Percentiles rank a stretch among this genome's conserved stretches.
phyloP scores from a whole-genome alignment of 2,113 vertebrate genomes.

The Cheilinus undulatus region DNA sequence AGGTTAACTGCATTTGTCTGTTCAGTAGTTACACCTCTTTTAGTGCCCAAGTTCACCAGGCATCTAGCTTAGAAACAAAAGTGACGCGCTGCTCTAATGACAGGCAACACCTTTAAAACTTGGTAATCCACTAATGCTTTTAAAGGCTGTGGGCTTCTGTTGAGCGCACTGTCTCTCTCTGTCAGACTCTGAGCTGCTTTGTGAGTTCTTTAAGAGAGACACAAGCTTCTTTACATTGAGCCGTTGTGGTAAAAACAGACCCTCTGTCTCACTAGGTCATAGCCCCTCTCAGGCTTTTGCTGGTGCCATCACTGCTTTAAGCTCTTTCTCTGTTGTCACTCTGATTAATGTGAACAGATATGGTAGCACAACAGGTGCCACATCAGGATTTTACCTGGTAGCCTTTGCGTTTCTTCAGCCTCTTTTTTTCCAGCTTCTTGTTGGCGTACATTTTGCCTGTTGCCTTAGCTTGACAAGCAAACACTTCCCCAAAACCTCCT shows the following conservation, averaged over 20 bases:
- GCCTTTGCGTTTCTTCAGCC: constrained; percentile 84
- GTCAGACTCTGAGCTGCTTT: constrained; percentile 65
- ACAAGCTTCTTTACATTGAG: constrained; percentile 72
- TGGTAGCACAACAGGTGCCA: background rate
- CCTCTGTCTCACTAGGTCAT: constrained; percentile 35
- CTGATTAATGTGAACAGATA: background rate
- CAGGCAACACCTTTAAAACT: constrained; percentile 21
- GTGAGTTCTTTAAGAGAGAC: constrained; percentile 46
- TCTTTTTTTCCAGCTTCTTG: constrained; percentile 86
- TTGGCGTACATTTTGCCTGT: constrained; percentile 87
- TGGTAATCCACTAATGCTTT: constrained; percentile 46
- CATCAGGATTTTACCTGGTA: constrained; percentile 63
- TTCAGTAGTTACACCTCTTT: too few relatives aligned
- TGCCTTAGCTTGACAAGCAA: constrained; percentile 83
- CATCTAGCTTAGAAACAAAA: background rate
- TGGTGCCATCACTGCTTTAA: background rate
- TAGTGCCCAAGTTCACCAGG: background rate
- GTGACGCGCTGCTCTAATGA: background rate
- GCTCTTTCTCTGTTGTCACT: background rate
- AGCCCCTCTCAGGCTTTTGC: constrained; percentile 2
- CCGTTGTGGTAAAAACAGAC: constrained; percentile 45
- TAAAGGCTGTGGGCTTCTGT: constrained; percentile 24
- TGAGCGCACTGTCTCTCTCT: background rate
- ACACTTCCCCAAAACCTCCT: constrained; percentile 85
- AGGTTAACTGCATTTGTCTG: too few relatives aligned